Percentiles rank a stretch among this genome's conserved stretches.
Conservation (phyloP, 2,888 invertebrate genomes). For the Mythimna vitellina region DNA sequence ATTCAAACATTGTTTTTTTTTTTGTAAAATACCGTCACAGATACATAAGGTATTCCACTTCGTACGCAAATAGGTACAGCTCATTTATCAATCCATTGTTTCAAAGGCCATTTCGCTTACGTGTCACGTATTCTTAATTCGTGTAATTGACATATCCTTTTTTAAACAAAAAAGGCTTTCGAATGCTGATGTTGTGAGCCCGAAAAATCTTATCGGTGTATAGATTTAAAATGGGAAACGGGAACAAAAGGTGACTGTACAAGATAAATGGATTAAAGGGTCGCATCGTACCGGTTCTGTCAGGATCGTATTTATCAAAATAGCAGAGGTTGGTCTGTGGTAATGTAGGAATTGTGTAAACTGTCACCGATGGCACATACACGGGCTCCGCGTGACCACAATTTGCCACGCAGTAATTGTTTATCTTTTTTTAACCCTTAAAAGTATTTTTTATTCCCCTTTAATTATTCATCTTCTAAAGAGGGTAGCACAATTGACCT, state of each 20-base stretch:
- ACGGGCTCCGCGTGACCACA: slow-evolving; percentile 5
- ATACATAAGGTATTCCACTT: slow-evolving; percentile 34
- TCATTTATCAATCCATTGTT: slow-evolving; percentile 57
- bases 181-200: slow-evolving; percentile 53
- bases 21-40: slow-evolving; percentile 20
- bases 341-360: slow-evolving; percentile 83
- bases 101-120: slow-evolving; percentile 48
- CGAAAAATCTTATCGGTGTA: slow-evolving; percentile 62
- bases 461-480: slow-evolving; percentile 41
- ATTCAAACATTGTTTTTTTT: slow-evolving; percentile 35
- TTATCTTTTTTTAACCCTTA: slow-evolving; percentile 35
- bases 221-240: slow-evolving; percentile 71
- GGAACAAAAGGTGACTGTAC: slow-evolving; percentile 73
- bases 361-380: slow-evolving; percentile 69
- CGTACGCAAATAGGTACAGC: slow-evolving; percentile 40
- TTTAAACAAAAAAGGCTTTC: slow-evolving; percentile 51
- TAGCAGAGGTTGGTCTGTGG: slow-evolving; percentile 66
- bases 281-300: slow-evolving; percentile 68
- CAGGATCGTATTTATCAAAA: slow-evolving; percentile 76
- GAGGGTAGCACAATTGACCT: slow-evolving; percentile 32
- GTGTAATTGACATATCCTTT: slow-evolving; percentile 65
- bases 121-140: slow-evolving; percentile 63
- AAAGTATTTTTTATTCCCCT: slow-evolving; percentile 28
- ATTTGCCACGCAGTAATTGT: slow-evolving; percentile 14
- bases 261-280: slow-evolving; percentile 82